A percentile compares a stretch with the other conserved stretches of the same genome.
Evolutionary conservation across 2,888 invertebrate genomes (phyloP).

Genomic region (Pyralis farinalis): DNA sequence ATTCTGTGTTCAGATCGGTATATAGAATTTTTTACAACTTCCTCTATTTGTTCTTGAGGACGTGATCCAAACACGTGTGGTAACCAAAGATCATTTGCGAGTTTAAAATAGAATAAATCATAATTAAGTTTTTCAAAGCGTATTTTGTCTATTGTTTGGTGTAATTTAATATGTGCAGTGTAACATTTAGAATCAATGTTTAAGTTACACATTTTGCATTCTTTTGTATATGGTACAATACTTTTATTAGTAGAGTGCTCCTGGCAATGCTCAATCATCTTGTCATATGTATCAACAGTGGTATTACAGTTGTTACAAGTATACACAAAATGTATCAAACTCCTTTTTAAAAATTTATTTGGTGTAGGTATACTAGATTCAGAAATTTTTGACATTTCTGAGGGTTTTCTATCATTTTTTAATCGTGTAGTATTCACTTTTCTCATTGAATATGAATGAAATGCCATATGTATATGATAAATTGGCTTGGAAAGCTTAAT

Average conservation of each 20-base stretch:
- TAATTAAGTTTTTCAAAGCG: slow-evolving; percentile 31
- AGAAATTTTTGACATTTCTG: background rate
- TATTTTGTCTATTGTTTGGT: slow-evolving; percentile 20
- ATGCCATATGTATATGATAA: slow-evolving; percentile 50
- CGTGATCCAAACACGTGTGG: slow-evolving; percentile 45
- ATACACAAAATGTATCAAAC: slow-evolving; percentile 25
- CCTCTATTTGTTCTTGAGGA: slow-evolving; percentile 23
- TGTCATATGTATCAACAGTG: slow-evolving; percentile 46
- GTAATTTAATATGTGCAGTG: slow-evolving; percentile 30
- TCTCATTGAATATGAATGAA: slow-evolving; percentile 43
- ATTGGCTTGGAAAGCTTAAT: slow-evolving; percentile 42
- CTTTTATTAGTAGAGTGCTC: slow-evolving; percentile 34
- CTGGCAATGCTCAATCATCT: slow-evolving; percentile 57
- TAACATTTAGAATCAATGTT: slow-evolving; percentile 30
- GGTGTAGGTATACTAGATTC: background rate
- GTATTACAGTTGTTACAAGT: slow-evolving; percentile 45
- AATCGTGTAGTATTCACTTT: slow-evolving; percentile 9
- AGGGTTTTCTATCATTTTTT: background rate
- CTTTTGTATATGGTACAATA: slow-evolving; percentile 17
- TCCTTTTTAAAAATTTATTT: slow-evolving; percentile 2
- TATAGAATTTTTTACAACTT: slow-evolving; percentile 41
- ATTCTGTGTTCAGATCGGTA: slow-evolving; percentile 52
- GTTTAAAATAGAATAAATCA: slow-evolving; percentile 48
- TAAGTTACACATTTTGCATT: slow-evolving; percentile 35
- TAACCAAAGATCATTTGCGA: slow-evolving; percentile 43